Percentiles rank a stretch among this genome's conserved stretches.
Evolutionary conservation across 2,888 invertebrate species (phyloP).

Genomic region (Lomographa bimaculata): DNA sequence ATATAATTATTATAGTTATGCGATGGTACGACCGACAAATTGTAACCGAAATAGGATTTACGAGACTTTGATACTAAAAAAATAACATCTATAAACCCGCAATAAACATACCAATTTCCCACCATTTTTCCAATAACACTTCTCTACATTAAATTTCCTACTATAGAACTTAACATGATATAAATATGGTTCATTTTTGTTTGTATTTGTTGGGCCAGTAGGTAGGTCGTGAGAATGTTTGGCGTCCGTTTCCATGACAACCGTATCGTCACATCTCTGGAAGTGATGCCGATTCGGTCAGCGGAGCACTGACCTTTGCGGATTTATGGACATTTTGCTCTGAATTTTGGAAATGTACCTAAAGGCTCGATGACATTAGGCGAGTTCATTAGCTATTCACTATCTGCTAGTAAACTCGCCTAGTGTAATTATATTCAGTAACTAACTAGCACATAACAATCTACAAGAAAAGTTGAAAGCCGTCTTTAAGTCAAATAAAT

Average conservation of each 20-base stretch:
- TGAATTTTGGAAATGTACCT: slow-evolving; percentile 10
- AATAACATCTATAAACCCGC: slow-evolving; percentile 5
- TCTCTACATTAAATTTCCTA: neutral
- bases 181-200: slow-evolving; percentile 8
- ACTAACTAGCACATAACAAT: too few relatives aligned
- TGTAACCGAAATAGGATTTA: too few relatives aligned
- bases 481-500: too few relatives aligned
- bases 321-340: slow-evolving; percentile 39
- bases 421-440: neutral
- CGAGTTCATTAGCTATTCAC: too few relatives aligned
- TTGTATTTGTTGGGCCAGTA: slow-evolving; percentile 7
- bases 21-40: too few relatives aligned
- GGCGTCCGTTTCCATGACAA: slow-evolving; percentile 59
- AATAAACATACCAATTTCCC: slow-evolving; percentile 8
- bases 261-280: slow-evolving; percentile 71
- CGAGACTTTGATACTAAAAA: neutral
- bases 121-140: neutral
- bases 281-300: slow-evolving; percentile 60
- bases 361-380: too few relatives aligned
- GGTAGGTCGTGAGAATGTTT: slow-evolving; percentile 44
- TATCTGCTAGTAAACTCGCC: too few relatives aligned
- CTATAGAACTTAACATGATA: slow-evolving; percentile 1
- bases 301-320: slow-evolving; percentile 62
- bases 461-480: too few relatives aligned
- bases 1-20: too few relatives aligned